Evolutionary conservation across 2,888 invertebrate genomes (phyloP).

Genomic region (Andrena dorsata): DNA sequence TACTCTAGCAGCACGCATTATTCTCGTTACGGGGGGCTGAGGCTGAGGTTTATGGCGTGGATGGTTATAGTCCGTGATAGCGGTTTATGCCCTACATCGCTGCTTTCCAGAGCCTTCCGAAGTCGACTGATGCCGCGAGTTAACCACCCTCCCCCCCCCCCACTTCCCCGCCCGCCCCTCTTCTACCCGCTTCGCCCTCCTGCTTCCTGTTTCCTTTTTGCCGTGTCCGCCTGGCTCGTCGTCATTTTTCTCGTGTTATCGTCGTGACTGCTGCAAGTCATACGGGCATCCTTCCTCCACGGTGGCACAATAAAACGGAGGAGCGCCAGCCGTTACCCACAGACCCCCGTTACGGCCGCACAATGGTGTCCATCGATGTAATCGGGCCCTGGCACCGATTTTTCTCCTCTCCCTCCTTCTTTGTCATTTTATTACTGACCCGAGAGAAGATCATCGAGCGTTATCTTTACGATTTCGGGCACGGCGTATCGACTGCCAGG

Average conservation of each 20-base stretch:
- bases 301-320: constrained; percentile 58
- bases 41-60: constrained; percentile 76
- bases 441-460: constrained; percentile 6
- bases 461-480: constrained; percentile 14
- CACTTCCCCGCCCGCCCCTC: neutral
- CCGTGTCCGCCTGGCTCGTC: constrained; percentile 40
- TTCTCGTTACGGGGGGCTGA: constrained; percentile 76
- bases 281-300: constrained; percentile 36
- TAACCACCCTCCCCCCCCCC: constrained; percentile 45
- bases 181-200: constrained; percentile 3
- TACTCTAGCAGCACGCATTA: constrained; percentile 77
- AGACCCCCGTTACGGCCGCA: constrained; percentile 11
- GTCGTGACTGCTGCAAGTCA: constrained; percentile 38
- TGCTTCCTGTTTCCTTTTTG: constrained; percentile 25
- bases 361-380: constrained; percentile 37
- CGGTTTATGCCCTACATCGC: constrained; percentile 76
- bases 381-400: constrained; percentile 25
- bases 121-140: constrained; percentile 67
- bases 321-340: constrained; percentile 44
- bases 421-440: constrained; percentile 34
- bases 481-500: constrained; percentile 2
- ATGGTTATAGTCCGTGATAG: constrained; percentile 79
- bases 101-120: constrained; percentile 63
- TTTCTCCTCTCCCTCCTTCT: constrained; percentile 7
- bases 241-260: constrained; percentile 60